These are phyloP conservation scores for Lepidurus arcticus DNA, from an alignment of 1,140 invertebrate genomes.

Conservation along the genomic window DNA sequence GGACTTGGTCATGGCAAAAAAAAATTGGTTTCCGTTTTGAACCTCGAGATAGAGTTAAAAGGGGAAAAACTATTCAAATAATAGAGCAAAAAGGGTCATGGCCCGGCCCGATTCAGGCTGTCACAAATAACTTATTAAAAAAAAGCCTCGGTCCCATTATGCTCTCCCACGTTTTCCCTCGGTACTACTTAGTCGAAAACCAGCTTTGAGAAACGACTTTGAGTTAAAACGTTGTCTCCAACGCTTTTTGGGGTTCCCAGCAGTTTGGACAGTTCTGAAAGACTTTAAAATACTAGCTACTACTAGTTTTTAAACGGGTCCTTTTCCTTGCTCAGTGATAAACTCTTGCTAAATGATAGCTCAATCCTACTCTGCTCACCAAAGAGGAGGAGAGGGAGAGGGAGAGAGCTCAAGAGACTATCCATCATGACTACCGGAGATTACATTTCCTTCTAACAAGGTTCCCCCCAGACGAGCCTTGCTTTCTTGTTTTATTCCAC, in stretches of 20 bases:
- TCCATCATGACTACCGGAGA: constrained; percentile 21
- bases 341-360: constrained; percentile 18
- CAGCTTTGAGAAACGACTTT: no score
- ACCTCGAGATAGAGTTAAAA: no score
- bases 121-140: no score
- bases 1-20: not conserved
- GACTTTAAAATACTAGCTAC: not conserved
- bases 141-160: no score
- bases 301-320: not conserved
- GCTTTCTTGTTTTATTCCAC: not conserved
- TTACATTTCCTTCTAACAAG: constrained; percentile 6
- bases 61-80: no score
- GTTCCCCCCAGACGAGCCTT: not conserved
- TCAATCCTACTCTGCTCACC: not conserved
- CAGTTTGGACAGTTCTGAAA: not conserved
- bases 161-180: no score
- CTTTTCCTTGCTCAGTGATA: not conserved
- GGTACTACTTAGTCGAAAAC: no score
- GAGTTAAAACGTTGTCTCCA: no score
- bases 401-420: not conserved
- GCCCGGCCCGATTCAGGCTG: no score
- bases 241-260: not conserved
- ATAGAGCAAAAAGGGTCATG: no score
- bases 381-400: not conserved
- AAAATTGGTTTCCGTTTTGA: not conserved